These are phyloP conservation scores for Catajapyx aquilonaris DNA, from an alignment of 1,140 invertebrate genomes.

Conservation along the genomic window DNA sequence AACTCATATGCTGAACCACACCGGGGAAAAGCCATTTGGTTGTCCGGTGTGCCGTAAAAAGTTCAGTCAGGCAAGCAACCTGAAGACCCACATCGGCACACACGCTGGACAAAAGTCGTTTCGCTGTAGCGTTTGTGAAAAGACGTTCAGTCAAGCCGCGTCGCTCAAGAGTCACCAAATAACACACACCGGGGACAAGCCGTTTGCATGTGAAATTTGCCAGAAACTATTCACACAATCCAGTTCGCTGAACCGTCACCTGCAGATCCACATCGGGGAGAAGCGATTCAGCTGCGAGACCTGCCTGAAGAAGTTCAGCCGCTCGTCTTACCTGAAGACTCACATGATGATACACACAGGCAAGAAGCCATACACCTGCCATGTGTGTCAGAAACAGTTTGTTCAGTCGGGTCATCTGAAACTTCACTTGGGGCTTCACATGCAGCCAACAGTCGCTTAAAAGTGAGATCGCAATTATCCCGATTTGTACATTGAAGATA, in stretches of 20 bases:
- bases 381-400: slow-evolving; percentile 2
- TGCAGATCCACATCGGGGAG: neutral
- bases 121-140: slow-evolving; percentile 3
- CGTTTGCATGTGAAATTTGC: slow-evolving; percentile 8
- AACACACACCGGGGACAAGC: slow-evolving; percentile 7
- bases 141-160: neutral
- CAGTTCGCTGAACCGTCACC: neutral
- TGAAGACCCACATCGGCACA: slow-evolving; percentile 2
- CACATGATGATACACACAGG: slow-evolving; percentile 8
- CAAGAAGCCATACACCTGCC: slow-evolving; percentile 8
- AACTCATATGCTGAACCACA: slow-evolving; percentile 4
- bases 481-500: no score
- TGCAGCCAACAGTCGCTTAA: no score
- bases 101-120: slow-evolving; percentile 6
- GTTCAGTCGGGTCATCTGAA: no score
- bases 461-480: no score
- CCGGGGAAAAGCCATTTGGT: slow-evolving; percentile 3
- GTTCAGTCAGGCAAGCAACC: slow-evolving; percentile 1
- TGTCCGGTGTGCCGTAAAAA: slow-evolving; percentile 2
- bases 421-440: no score
- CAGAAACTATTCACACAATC: slow-evolving; percentile 2
- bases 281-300: slow-evolving; percentile 5
- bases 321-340: slow-evolving; percentile 5
- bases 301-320: slow-evolving; percentile 6
- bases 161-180: slow-evolving; percentile 3